Evolutionary conservation across 2,888 invertebrate genomes (phyloP).

Genomic region (Mesopsocus fuscifrons): DNA sequence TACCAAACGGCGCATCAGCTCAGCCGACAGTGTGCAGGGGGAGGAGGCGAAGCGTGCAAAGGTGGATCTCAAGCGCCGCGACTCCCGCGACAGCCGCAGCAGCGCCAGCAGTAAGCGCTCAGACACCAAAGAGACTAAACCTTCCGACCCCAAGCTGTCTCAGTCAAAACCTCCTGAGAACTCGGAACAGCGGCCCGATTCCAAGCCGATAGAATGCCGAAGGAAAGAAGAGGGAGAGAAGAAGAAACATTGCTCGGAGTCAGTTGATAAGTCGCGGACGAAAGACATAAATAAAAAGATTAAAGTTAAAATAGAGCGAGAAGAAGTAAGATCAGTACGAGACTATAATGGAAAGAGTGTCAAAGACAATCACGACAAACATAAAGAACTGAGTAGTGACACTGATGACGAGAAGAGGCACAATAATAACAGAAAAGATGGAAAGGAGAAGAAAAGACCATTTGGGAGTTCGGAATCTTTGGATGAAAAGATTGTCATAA

Average conservation of each 20-base stretch:
- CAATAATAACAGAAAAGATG: slow-evolving; percentile 32
- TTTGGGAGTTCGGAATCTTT: slow-evolving; percentile 20
- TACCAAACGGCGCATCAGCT: slow-evolving; percentile 55
- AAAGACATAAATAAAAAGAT: slow-evolving; percentile 18
- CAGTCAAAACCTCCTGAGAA: not conserved
- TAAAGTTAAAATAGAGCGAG: slow-evolving; percentile 17
- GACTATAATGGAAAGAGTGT: slow-evolving; percentile 14
- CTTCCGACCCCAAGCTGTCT: not conserved
- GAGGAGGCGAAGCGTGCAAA: slow-evolving; percentile 37
- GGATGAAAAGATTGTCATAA: slow-evolving; percentile 23
- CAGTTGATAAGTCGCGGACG: slow-evolving; percentile 1
- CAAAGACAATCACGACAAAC: slow-evolving; percentile 10
- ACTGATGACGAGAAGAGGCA: slow-evolving; percentile 26
- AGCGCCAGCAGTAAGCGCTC: slow-evolving; percentile 16
- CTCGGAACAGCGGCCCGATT: not conserved
- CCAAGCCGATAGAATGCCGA: slow-evolving; percentile 28
- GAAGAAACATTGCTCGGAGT: slow-evolving; percentile 13
- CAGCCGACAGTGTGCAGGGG: slow-evolving; percentile 46
- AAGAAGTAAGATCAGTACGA: slow-evolving; percentile 21
- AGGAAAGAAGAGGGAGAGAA: slow-evolving; percentile 21
- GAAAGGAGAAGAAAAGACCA: slow-evolving; percentile 32
- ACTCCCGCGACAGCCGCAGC: slow-evolving; percentile 43
- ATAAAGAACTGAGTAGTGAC: slow-evolving; percentile 14
- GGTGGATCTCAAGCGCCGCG: slow-evolving; percentile 36
- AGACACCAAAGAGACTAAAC: not conserved